Evolutionary conservation across 2,888 invertebrate species (phyloP), one percentile per base, ranked within the genome.

Genomic region (Lochmaea capreae): DNA sequence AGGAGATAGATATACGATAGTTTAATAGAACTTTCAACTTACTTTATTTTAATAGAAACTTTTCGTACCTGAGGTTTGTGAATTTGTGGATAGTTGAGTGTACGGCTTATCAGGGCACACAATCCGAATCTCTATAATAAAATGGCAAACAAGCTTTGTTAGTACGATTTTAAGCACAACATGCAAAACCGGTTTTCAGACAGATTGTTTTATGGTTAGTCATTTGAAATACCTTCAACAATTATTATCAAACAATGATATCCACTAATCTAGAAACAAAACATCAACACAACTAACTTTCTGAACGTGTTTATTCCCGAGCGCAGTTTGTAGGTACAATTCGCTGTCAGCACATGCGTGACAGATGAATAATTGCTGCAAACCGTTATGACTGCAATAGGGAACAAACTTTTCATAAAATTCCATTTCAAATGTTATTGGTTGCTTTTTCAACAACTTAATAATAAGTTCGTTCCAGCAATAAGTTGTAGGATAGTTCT

Each of bases 31-130:
- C 10, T n/a, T 54, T 18, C 9, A 68, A 65, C 71, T 74, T 68
- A 71, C 71, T 71, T n/a, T 74, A 62, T 52, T 52, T 49, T 42
- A 68, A 46, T 71, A 33, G 59, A 52, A 74, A 69, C 69, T 76
- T 71, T 52, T 74, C 81, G 78, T 92, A 93, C 93, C 93, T 92
- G 92, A 92, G 86, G 91, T 90, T 88, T 92, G 92, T 81, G 92
- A 92, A 88, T 92, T 92, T 88, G 92, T 91, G 85, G 92, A 92
- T 83, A 92, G 90, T 89, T 92, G 92, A 86, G 91, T 92, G 88
- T 91, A 92, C 88, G 92, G 91, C 91, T 92, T 93, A 89, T 92
- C 91, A 87, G 92, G 92, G 89, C 92, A 92, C 89, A 92, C 90
- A 90, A 92, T 92, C 92, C 92, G 91, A 91, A 92, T 91, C 90